Base-by-base conservation (phyloP, 1,140 invertebrate species). In the Drosophila mayri region DNA sequence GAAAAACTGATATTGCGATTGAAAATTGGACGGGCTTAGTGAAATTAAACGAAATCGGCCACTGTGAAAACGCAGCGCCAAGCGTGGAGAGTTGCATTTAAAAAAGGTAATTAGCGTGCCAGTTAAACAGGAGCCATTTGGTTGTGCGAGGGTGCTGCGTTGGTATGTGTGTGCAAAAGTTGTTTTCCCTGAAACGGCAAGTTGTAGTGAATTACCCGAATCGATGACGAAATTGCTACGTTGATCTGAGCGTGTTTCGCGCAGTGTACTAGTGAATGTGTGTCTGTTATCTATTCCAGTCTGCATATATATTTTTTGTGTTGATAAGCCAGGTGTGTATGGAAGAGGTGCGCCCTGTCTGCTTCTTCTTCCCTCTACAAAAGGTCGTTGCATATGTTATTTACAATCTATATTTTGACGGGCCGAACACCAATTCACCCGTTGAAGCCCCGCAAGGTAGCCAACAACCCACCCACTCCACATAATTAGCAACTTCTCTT, bases 171-270 rank as follows among this genome's bases (percentile, higher is more conserved):
- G 58, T 71, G 49, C 35, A 87, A 88, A 84, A 90, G 84, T 88
- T 78, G 84, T 81, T 88, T 88, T 88, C 84, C 84, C 81, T 88
- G 80, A 88, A 81, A 81, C 57, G 55, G 59, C 67, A 35, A 74
- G 54, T 70, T 63, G 57, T 71, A 50, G 54, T 71, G 57, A 88
- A 90, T 81, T 67, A 84, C 52, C 68, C 65, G 76, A 78, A 73
- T 84, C 59, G 84, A 88, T 88, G 84, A 88, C 84, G 84, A 88
- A 88, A 90, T 87, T 67, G 63, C 43, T 55, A 11, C 52, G 52
- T 38, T n/a, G 8, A 22, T 18, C 49, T 46, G n/a, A 61, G 60
- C 37, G 55, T 35, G 20, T 71, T 74, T 62, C 28, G 30, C 10
- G 20, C 16, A 18, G 59, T 71, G 12, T 68, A 59, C 49, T 38